Conservation (phyloP, 2,113 vertebrate species). For the Theristicus caerulescens region DNA sequence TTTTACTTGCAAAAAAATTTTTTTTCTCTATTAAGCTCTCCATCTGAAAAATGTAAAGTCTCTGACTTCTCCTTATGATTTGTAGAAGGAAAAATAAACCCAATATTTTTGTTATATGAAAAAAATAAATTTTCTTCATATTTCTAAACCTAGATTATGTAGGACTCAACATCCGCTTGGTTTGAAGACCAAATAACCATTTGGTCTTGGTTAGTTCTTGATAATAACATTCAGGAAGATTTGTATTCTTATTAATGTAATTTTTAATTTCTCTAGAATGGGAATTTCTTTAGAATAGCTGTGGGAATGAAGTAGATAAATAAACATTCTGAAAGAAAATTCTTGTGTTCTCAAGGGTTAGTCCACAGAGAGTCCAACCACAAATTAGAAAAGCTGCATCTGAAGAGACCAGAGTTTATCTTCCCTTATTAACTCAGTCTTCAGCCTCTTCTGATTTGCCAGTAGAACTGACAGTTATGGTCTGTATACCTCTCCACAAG, state of each 20-base stretch:
- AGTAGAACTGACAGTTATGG: background rate
- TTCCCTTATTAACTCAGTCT: background rate
- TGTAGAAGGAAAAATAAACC: background rate
- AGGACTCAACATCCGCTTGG: background rate
- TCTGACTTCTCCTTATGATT: background rate
- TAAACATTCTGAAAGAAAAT: background rate
- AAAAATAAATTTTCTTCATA: background rate
- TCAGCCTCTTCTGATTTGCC: background rate
- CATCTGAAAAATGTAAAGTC: background rate
- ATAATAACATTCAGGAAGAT: background rate
- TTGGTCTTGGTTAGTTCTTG: background rate
- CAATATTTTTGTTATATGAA: background rate
- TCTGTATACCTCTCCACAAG: background rate
- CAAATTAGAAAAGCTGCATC: background rate
- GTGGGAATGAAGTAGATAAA: background rate
- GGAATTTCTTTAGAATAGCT: background rate
- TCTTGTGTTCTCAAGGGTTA: background rate
- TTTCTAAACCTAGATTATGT: background rate
- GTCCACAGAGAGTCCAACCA: background rate
- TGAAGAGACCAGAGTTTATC: background rate
- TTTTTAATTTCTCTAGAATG: background rate
- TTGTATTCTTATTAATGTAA: background rate
- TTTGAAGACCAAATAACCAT: background rate
- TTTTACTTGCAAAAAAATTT: background rate
- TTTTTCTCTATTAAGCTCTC: background rate